A percentile compares a stretch with the other conserved stretches of the same genome.
Evolutionary conservation across 1,140 invertebrate genomes (phyloP).

Genomic region (Bilobella aurantiaca): DNA sequence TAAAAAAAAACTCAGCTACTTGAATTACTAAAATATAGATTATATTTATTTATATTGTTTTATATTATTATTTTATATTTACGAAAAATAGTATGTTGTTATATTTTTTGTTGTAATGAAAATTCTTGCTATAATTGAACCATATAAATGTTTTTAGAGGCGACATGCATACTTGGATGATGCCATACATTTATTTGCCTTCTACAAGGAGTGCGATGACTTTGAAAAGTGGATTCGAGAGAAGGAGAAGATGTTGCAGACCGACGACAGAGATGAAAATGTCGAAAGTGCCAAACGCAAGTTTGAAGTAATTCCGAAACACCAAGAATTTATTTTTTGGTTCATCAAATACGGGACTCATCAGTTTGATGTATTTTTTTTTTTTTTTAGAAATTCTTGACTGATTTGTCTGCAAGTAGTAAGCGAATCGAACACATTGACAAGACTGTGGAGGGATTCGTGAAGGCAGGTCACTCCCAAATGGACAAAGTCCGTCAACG

Average conservation of each 20-base stretch:
- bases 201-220: conserved; percentile 95
- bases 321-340: conserved; percentile 17
- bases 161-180: conserved; percentile 77
- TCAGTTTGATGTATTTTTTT: no score
- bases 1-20: conserved; percentile 36
- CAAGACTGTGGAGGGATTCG: conserved; percentile 73
- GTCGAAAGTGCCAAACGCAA: conserved; percentile 90
- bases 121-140: no score
- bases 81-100: no score
- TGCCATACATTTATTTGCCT: conserved; percentile 81
- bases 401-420: conserved; percentile 83
- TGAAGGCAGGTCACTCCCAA: conserved; percentile 73
- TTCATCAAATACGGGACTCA: no score
- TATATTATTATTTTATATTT: no score
- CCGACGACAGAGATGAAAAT: conserved; percentile 73
- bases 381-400: conserved; percentile 70
- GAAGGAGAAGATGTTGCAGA: conserved; percentile 75
- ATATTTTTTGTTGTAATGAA: no score
- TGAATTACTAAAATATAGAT: no score
- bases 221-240: conserved; percentile 96
- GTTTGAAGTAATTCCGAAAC: conserved; percentile 59
- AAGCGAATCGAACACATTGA: conserved; percentile 83
- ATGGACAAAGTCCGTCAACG: conserved; percentile 70
- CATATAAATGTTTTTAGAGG: conserved; percentile 45
- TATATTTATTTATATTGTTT: no score